These are phyloP conservation scores for Ailurus styani DNA, from an alignment of 2,113 vertebrate species.

Conservation along the genomic window DNA sequence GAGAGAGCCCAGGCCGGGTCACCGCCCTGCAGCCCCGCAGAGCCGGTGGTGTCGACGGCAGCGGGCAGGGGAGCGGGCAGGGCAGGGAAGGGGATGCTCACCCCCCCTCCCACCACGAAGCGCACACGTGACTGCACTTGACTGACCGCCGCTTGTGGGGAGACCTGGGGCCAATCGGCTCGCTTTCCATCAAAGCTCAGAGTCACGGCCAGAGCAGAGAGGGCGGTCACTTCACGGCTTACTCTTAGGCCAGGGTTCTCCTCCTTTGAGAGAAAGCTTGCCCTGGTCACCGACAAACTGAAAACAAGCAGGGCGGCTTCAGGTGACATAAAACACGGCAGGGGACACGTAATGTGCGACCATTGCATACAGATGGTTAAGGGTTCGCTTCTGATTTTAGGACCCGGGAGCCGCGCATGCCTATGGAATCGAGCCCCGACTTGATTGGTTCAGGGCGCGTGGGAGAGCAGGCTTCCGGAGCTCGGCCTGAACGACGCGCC, in stretches of 20 bases:
- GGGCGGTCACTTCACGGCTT: rapidly evolving
- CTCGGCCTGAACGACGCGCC: background rate
- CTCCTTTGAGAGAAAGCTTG: background rate
- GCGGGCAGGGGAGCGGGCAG: rapidly evolving
- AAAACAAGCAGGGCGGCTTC: background rate
- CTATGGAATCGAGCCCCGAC: background rate
- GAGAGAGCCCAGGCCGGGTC: rapidly evolving
- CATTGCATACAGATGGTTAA: background rate
- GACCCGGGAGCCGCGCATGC: rapidly evolving
- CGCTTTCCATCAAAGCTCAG: background rate
- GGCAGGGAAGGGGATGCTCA: rapidly evolving
- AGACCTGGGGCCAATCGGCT: background rate
- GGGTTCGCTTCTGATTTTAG: background rate
- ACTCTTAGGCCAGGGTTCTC: background rate
- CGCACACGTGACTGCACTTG: rapidly evolving
- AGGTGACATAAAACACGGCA: rapidly evolving
- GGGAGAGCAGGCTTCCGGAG: no score
- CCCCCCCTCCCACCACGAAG: no score
- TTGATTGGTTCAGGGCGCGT: no score
- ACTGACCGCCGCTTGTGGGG: rapidly evolving
- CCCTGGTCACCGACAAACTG: background rate
- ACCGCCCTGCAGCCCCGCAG: rapidly evolving
- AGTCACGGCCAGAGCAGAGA: background rate
- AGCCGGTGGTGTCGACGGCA: rapidly evolving
- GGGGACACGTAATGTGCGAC: rapidly evolving